Evolutionary conservation across 2,797 vertebrate genomes (phyloP), one percentile per base, ranked within the genome.

Genomic region (Pteronotus mesoamericanus): DNA sequence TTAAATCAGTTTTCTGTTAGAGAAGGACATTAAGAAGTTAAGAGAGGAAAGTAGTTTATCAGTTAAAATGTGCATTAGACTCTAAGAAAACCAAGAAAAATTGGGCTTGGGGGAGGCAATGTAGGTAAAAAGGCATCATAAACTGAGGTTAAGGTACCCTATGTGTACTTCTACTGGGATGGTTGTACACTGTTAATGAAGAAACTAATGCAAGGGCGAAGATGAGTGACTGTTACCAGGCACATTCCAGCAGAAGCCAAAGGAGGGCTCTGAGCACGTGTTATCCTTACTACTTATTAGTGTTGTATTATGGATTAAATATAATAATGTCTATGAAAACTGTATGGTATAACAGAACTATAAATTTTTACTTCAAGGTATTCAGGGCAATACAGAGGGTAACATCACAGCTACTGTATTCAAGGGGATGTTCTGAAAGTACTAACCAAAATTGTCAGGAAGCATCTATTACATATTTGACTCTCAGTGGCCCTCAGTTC

Each of bases 351-450:
- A 69, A 34, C 3, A 83, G 72, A 61, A 93, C 66, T 57, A n/a
- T 22, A 79, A 64, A 32, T 75, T 92, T 32, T 91, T 74, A 59
- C 89, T 89, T 94, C 32, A 89, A 57, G 71, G 92, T 57, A 86
- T 44, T 44, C 11, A 85, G 24, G 26, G 61, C 44, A 89, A 32
- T 32, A 26, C 55, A 94, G 68, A n/a, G 15, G 9, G 11, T 77
- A 32, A 59, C 93, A 46, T 83, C 57, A 44, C 14, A 83, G 15
- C 5, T 77, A 48, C 16, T 48, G 3, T 69, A 12, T 89, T 75
- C 5, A 77, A 75, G n/a, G 26, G 0, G 74, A 53, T 84, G 6
- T 77, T 94, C 71, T 84, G 53, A 79, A 74, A 83, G 66, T 91
- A 61, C 5, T 39, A 53, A 46, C 5, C 21, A 61, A 93, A 68